Conservation (phyloP, 2,113 vertebrate genomes). For the Empidonax alnorum region DNA sequence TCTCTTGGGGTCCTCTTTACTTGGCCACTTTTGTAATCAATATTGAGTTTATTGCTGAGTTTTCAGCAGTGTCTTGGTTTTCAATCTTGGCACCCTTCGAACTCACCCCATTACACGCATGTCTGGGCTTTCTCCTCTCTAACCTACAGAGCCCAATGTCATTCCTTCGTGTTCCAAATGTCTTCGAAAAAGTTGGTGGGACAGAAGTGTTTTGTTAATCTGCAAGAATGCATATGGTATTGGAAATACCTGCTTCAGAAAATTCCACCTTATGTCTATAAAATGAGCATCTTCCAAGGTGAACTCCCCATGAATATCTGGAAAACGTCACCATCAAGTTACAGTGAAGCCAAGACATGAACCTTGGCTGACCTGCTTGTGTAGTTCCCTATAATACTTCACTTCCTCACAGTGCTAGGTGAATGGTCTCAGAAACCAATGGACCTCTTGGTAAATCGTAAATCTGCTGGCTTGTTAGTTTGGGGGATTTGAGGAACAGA, state of each 20-base stretch:
- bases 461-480: constrained; percentile 66
- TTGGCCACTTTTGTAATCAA: too few species aligned
- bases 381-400: constrained; percentile 71
- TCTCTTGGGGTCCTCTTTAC: too few species aligned
- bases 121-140: not conserved
- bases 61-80: too few species aligned
- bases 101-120: not conserved
- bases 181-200: not conserved
- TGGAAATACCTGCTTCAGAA: constrained; percentile 9
- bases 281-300: constrained; percentile 50
- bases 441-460: constrained; percentile 68
- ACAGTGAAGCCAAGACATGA: constrained; percentile 60
- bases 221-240: not conserved
- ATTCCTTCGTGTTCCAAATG: not conserved
- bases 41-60: too few species aligned
- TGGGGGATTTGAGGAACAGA: constrained; percentile 61
- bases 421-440: constrained; percentile 66
- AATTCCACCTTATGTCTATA: constrained; percentile 37
- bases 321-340: constrained; percentile 59
- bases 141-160: not conserved
- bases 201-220: not conserved
- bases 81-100: too few species aligned
- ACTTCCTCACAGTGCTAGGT: constrained; percentile 65
- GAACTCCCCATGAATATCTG: constrained; percentile 71
- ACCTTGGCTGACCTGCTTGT: constrained; percentile 76